phyloP scores from a whole-genome alignment of 2,888 invertebrate species.

The Phortica magna region DNA sequence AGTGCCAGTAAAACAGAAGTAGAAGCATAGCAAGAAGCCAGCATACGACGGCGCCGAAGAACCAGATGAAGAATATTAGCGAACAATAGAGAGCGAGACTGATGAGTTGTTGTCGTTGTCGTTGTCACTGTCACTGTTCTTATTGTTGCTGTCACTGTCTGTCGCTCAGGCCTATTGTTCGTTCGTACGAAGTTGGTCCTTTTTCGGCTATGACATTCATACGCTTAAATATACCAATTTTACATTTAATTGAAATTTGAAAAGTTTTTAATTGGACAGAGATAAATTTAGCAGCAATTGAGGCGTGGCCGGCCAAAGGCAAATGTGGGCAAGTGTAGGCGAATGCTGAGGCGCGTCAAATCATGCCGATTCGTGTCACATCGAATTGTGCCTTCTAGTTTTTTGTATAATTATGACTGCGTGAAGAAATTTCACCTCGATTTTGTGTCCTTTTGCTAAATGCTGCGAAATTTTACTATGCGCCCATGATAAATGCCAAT shows the following conservation, averaged over 20 bases:
- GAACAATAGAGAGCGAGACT: conserved; percentile 29
- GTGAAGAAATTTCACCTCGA: neutral
- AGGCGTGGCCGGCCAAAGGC: conserved; percentile 29
- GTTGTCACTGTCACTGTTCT: conserved; percentile 35
- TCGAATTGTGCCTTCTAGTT: conserved; percentile 23
- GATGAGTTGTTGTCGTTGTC: neutral
- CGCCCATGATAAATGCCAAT: conserved; percentile 22
- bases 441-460: conserved; percentile 13
- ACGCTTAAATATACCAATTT: conserved; percentile 71
- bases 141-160: conserved; percentile 37
- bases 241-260: conserved; percentile 73
- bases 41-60: too few species aligned
- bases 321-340: neutral
- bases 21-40: conserved; percentile 3
- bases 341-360: neutral
- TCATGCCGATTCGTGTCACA: neutral
- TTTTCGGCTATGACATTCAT: conserved; percentile 46
- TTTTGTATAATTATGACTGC: conserved; percentile 24
- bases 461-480: conserved; percentile 7
- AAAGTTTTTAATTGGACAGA: conserved; percentile 73
- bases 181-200: conserved; percentile 41
- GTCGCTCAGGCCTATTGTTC: neutral
- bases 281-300: conserved; percentile 57
- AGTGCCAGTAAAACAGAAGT: neutral
- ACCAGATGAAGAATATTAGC: neutral